Conservation (phyloP, 2,113 vertebrate genomes). For the Psilopsiagon aymara region DNA sequence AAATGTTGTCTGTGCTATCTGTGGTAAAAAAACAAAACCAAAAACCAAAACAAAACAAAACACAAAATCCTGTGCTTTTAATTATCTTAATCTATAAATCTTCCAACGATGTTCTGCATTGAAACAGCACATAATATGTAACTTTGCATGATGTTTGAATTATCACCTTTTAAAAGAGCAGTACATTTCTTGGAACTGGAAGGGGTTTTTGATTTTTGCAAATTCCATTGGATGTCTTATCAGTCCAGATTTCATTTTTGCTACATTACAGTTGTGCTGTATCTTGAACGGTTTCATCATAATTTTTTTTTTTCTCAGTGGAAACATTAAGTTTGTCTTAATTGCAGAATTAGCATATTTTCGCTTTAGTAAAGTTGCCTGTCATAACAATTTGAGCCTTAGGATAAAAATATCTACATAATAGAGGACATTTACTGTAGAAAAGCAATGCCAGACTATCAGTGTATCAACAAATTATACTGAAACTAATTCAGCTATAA, state of each 20-base stretch:
- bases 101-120: not conserved
- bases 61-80: not conserved
- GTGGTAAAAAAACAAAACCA: not conserved
- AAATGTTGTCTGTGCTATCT: not conserved
- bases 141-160: not conserved
- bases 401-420: not conserved
- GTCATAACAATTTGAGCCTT: not conserved
- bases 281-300: not conserved
- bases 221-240: not conserved
- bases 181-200: not conserved
- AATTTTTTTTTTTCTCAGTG: conserved; percentile 4
- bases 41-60: accelerated
- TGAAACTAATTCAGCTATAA: conserved; percentile 9
- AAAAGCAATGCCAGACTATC: not conserved
- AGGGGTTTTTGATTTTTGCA: not conserved
- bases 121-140: not conserved
- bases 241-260: conserved; percentile 5
- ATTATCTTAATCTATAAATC: not conserved
- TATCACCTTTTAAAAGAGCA: not conserved
- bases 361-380: not conserved
- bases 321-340: not conserved
- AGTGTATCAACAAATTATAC: not conserved
- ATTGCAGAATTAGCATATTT: conserved; percentile 12
- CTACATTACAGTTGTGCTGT: not conserved
- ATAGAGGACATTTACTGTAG: not conserved